Evolutionary conservation across 2,113 vertebrate genomes (phyloP), one percentile per base, ranked within the genome.

Genomic region (Oplegnathus fasciatus): DNA sequence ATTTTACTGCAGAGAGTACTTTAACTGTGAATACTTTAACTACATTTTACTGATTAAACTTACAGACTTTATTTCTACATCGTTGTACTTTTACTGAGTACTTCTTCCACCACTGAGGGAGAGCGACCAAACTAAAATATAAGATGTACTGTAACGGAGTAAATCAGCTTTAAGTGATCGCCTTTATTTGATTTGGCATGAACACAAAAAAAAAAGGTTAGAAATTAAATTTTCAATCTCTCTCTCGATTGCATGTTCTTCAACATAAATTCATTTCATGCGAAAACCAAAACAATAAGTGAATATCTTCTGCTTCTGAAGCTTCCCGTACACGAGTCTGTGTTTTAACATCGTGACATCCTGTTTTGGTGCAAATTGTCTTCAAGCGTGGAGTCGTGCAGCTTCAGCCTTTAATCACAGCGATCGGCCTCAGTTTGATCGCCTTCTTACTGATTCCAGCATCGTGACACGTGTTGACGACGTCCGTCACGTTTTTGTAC

Each of bases 381-480:
- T 71, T 10, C 74, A 6, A 24, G 0, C 1, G 6, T 3, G 0
- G 24, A 6, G 26, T 42, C 0, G 18, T 14, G 46, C 52, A 6
- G 73, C 74, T 46, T 96, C 96, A 99, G 13, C 98, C 98, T 95
- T 99, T 99, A 74, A 99, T 99, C 50, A 99, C 98, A 24, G 98
- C 98, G 37, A 99, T 99, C 1, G 98, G 98, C 64, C 98, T 93
- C 84, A 99, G 95, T 88, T 99, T 99, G 89, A 99, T 99, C 67
- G 98, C 97, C 91, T 99, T 99, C 95, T 97, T 98, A 86, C 98
- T 99, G 95, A 99, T 99, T 5, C 98, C 98, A 5, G 98, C 98
- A 60, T 97, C 97, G 0, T 99, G 98, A 87, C 98, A 99, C 24
- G 98, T 99, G 88, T 99, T 96, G 54, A 99, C 98, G 5, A 99